phyloP scores from a whole-genome alignment of 2,888 invertebrate species.

The Rhopalosiphum nymphaeae region DNA sequence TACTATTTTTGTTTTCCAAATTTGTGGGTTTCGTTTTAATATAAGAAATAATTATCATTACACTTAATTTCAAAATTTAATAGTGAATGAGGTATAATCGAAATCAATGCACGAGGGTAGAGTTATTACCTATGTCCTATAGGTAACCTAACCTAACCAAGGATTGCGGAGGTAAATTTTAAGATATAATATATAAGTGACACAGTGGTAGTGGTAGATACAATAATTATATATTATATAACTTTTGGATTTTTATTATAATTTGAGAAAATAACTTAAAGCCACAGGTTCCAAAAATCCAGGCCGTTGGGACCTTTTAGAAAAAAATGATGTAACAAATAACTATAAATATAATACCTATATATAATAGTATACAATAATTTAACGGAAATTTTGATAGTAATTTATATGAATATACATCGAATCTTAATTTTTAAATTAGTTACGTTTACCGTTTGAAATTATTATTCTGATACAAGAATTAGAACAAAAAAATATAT shows the following conservation, averaged over 20 bases:
- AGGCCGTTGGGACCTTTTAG: not conserved
- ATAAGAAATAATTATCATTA: not conserved
- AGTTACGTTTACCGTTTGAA: not conserved
- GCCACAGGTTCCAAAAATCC: not conserved
- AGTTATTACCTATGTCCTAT: too few species aligned
- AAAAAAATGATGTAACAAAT: not conserved
- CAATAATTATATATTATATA: not conserved
- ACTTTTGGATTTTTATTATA: not conserved
- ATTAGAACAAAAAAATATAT: not conserved
- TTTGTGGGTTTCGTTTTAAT: not conserved
- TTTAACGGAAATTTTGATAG: not conserved
- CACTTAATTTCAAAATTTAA: not conserved
- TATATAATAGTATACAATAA: not conserved
- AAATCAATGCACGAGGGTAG: not conserved
- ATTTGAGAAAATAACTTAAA: not conserved
- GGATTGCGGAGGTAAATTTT: not conserved
- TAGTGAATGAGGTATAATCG: not conserved
- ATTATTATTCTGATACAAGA: not conserved
- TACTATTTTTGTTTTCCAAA: not conserved
- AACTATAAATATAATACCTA: not conserved
- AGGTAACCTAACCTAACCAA: too few species aligned
- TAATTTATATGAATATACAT: not conserved
- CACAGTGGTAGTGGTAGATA: too few species aligned
- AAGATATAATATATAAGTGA: not conserved
- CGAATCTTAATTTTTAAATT: not conserved